Evolutionary conservation across 2,797 vertebrate genomes (phyloP).

Genomic region (Gambelia wislizenii): DNA sequence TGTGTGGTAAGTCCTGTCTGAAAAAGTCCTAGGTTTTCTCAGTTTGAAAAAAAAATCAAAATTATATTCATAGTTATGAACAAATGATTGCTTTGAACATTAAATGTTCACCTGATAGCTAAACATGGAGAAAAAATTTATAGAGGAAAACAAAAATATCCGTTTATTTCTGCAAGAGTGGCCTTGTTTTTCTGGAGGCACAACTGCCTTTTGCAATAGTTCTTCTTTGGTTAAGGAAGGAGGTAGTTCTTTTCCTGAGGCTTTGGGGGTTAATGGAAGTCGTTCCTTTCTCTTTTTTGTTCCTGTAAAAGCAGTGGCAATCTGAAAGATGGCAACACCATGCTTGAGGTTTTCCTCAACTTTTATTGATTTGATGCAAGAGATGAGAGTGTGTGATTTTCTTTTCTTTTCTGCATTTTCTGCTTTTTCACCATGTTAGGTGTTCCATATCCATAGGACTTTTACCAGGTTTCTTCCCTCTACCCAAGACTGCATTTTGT

Average conservation of each 20-base stretch:
- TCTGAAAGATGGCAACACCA: not conserved
- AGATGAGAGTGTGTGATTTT: not conserved
- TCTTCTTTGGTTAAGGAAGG: not conserved
- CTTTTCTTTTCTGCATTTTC: not conserved
- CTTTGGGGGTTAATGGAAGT: not conserved
- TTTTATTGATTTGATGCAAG: not conserved
- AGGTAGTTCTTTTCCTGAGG: not conserved
- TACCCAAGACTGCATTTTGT: conserved; percentile 26
- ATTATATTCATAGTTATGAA: no score
- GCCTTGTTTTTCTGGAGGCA: not conserved
- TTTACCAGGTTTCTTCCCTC: not conserved
- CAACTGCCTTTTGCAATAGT: not conserved
- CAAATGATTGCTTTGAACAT: no score
- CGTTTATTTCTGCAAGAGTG: not conserved
- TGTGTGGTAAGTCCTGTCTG: no score
- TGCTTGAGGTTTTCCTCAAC: not conserved
- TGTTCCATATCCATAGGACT: conserved; percentile 17
- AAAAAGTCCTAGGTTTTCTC: no score
- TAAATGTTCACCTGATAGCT: no score
- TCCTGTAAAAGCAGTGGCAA: not conserved
- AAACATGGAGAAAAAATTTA: not conserved
- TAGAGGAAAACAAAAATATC: not conserved
- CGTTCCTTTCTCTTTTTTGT: not conserved
- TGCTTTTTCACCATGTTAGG: conserved; percentile 1
- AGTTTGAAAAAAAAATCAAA: no score